Evolutionary conservation across 1,140 invertebrate genomes (phyloP).

Genomic region (Sycophaga agraensis): DNA sequence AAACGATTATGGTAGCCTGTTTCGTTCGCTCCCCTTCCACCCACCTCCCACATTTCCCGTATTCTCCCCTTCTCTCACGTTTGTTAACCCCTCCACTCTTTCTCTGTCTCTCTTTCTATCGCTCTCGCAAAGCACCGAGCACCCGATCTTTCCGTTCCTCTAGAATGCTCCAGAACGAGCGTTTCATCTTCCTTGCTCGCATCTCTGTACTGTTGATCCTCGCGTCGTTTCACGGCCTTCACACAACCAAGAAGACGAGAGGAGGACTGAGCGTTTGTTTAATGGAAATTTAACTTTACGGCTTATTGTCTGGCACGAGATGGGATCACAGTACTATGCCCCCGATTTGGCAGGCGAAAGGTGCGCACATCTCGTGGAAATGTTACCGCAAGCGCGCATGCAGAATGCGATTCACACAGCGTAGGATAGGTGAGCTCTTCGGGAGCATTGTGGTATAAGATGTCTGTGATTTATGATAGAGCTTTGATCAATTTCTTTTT

Average conservation of each 20-base stretch:
- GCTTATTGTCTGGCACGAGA: constrained; percentile 23
- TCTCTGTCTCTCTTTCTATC: not conserved
- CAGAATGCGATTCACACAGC: too few relatives aligned
- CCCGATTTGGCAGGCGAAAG: not conserved
- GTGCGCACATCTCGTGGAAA: too few relatives aligned
- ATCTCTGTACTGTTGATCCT: too few relatives aligned
- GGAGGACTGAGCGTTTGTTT: constrained; percentile 27
- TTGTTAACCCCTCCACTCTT: constrained; percentile 1
- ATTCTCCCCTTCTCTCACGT: constrained; percentile 22
- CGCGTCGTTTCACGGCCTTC: too few relatives aligned
- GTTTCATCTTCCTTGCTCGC: too few relatives aligned
- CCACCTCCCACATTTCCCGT: constrained; percentile 22
- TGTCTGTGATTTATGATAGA: constrained; percentile 14
- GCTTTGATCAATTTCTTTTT: too few relatives aligned
- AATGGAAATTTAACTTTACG: constrained; percentile 36
- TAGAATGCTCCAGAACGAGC: too few relatives aligned
- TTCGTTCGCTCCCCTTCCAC: constrained; percentile 4
- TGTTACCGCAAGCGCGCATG: too few relatives aligned
- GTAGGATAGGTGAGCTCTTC: too few relatives aligned
- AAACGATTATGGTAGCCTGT: constrained; percentile 31
- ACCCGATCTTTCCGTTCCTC: not conserved
- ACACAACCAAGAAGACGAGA: too few relatives aligned
- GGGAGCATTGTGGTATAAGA: too few relatives aligned
- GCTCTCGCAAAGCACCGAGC: not conserved
- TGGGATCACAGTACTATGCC: constrained; percentile 8